Percentiles rank a stretch among this genome's conserved stretches.
phyloP scores from a whole-genome alignment of 2,113 vertebrate genomes.

The Pelobates fuscus region DNA sequence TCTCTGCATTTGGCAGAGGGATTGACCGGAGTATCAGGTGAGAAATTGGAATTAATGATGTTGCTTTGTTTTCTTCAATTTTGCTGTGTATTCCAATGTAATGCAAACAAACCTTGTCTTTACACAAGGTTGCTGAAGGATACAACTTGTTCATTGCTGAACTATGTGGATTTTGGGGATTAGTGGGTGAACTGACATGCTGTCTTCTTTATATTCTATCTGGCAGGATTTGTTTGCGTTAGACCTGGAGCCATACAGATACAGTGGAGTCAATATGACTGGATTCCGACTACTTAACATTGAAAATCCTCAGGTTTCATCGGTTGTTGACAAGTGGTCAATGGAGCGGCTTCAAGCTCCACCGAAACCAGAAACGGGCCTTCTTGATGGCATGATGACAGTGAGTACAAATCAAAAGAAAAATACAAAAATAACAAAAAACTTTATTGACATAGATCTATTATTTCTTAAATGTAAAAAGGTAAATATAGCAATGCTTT shows the following conservation, averaged over 20 bases:
- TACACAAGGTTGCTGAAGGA: no score
- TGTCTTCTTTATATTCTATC: constrained; percentile 15
- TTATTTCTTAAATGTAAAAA: no score
- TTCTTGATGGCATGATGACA: constrained; percentile 92
- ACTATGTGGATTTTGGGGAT: no score
- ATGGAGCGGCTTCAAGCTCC: constrained; percentile 91
- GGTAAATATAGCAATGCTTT: no score
- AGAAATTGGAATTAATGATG: no score
- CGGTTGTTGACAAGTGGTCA: constrained; percentile 91
- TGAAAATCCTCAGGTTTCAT: constrained; percentile 81
- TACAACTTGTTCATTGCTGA: no score
- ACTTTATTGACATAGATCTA: no score
- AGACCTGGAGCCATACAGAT: constrained; percentile 93
- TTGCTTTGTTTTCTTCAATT: no score
- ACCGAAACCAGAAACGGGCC: constrained; percentile 81
- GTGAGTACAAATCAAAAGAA: constrained; percentile 64
- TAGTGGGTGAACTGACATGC: neutral
- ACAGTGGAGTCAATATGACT: constrained; percentile 97
- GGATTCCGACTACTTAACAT: constrained; percentile 92
- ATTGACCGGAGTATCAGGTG: no score
- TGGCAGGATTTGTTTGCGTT: constrained; percentile 90
- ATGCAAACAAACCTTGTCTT: no score
- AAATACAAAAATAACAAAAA: neutral
- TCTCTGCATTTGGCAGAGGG: no score
- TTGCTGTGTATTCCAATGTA: no score